Evolutionary conservation across 2,888 invertebrate species (phyloP).

Genomic region (Pyrochroa serraticornis): DNA sequence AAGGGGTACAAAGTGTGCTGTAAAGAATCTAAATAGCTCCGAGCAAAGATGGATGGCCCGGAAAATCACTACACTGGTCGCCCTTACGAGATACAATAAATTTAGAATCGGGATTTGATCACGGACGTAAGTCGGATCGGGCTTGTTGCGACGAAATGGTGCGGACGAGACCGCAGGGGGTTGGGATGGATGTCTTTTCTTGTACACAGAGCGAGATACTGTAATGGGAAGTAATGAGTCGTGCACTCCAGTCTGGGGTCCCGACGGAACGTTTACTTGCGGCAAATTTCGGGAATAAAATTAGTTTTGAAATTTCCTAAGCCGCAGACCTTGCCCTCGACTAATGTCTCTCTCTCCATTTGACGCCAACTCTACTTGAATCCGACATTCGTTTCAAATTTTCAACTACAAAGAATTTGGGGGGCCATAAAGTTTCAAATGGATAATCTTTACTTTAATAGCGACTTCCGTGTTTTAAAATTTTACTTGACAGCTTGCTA

Average conservation of each 20-base stretch:
- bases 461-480: too few relatives aligned
- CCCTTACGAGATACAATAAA: conserved; percentile 51
- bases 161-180: conserved; percentile 14
- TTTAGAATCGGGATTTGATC: conserved; percentile 41
- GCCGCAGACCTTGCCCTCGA: not conserved
- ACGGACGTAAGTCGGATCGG: conserved; percentile 23
- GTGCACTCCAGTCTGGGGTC: conserved; percentile 29
- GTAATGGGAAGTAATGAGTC: conserved; percentile 46
- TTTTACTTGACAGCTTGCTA: too few relatives aligned
- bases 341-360: not conserved
- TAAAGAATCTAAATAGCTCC: conserved; percentile 46
- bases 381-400: too few relatives aligned
- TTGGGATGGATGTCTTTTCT: conserved; percentile 34
- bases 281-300: conserved; percentile 33
- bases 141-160: conserved; percentile 17
- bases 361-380: not conserved
- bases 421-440: too few relatives aligned
- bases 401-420: too few relatives aligned
- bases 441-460: too few relatives aligned
- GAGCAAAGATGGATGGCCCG: conserved; percentile 49
- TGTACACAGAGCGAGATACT: conserved; percentile 34
- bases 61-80: conserved; percentile 53
- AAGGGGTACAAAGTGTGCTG: conserved; percentile 19
- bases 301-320: conserved; percentile 31
- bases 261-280: conserved; percentile 35